A percentile compares a stretch with the other conserved stretches of the same genome.
phyloP scores from a whole-genome alignment of 2,888 invertebrate genomes.

The Petrolisthes cinctipes region DNA sequence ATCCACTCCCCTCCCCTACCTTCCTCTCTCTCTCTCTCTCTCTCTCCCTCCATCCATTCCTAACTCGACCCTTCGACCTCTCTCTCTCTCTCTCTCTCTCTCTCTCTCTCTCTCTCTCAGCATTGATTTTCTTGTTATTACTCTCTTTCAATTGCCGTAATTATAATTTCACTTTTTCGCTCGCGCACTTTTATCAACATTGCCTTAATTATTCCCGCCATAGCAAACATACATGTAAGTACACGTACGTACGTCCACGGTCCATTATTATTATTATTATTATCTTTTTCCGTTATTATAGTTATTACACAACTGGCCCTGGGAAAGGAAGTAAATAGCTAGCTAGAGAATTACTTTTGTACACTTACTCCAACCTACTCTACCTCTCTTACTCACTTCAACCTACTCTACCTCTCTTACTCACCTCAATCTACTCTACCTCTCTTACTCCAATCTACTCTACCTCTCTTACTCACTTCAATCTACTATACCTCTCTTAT shows the following conservation, averaged over 20 bases:
- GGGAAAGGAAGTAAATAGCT: too few species aligned
- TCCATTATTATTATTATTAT: not conserved
- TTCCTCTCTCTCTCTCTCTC: constrained; percentile 18
- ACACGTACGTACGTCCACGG: too few species aligned
- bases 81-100: constrained; percentile 38
- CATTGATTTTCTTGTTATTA: constrained; percentile 14
- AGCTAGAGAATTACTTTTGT: not conserved
- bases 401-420: not conserved
- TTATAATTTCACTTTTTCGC: not conserved
- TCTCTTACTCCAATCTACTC: constrained; percentile 1
- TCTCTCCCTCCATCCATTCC: not conserved
- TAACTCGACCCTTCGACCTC: not conserved
- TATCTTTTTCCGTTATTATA: not conserved
- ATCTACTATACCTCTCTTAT: not conserved
- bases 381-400: not conserved
- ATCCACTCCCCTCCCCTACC: not conserved
- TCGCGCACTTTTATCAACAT: not conserved
- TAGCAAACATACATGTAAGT: too few species aligned
- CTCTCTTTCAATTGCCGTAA: not conserved
- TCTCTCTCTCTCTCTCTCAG: constrained; percentile 41
- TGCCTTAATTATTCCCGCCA: not conserved
- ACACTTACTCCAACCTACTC: not conserved
- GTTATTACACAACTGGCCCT: constrained; percentile 3
- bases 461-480: not conserved
- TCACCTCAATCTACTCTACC: not conserved